Percentiles rank a stretch among this genome's conserved stretches.
These are phyloP conservation scores for Belonocnema kinseyi DNA, from an alignment of 1,140 invertebrate genomes.

Conservation along the genomic window DNA sequence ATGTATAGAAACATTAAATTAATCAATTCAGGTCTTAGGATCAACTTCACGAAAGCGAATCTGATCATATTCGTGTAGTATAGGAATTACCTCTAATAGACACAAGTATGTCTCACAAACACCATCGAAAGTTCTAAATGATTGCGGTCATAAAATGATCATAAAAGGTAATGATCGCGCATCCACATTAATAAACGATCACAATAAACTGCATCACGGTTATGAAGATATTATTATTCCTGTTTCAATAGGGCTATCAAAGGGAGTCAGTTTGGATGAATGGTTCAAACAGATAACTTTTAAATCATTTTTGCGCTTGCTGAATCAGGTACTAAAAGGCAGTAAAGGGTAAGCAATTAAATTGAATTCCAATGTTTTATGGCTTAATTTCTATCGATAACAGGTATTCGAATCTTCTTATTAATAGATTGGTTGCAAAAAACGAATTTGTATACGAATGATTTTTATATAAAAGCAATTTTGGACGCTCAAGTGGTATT, in stretches of 20 bases:
- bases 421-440: neutral
- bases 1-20: slow-evolving; percentile 15
- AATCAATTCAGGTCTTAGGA: neutral
- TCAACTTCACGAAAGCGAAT: neutral
- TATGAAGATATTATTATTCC: neutral
- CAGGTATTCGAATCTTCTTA: too few species aligned
- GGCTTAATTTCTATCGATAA: too few species aligned
- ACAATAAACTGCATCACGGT: neutral
- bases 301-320: too few species aligned
- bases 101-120: neutral
- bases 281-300: too few species aligned
- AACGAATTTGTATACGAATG: neutral
- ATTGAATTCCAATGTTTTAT: too few species aligned
- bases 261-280: neutral
- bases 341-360: too few species aligned
- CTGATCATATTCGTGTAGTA: neutral
- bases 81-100: neutral
- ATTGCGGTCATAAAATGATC: slow-evolving; percentile 10
- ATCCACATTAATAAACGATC: neutral
- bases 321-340: too few species aligned
- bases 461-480: neutral
- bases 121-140: neutral
- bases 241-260: neutral
- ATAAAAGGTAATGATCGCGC: neutral
- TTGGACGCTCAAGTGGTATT: neutral